Evolutionary conservation across 2,113 vertebrate genomes (phyloP).

Genomic region (Limanda limanda): DNA sequence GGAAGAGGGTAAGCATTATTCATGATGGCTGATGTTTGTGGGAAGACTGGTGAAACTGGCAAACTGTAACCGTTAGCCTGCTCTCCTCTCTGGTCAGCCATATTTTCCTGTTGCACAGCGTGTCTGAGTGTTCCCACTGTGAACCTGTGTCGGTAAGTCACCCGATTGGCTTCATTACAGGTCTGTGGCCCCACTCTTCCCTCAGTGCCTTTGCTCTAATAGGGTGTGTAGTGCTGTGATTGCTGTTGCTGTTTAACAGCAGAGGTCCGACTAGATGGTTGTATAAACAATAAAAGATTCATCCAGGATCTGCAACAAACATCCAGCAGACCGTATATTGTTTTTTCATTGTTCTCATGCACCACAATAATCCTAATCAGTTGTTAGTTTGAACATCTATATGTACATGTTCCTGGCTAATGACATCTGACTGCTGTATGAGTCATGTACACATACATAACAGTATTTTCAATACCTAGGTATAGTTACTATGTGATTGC

Average conservation of each 20-base stretch:
- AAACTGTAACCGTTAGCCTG: slow-evolving; percentile 2
- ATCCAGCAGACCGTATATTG: neutral
- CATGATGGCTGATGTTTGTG: slow-evolving; percentile 49
- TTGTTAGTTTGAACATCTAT: no score
- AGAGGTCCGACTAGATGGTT: neutral
- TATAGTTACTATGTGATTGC: no score
- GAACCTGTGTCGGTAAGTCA: slow-evolving; percentile 43
- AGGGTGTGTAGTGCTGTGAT: neutral
- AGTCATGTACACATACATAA: no score
- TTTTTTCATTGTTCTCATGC: neutral
- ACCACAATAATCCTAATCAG: no score
- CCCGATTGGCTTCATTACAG: slow-evolving; percentile 29
- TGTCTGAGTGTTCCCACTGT: slow-evolving; percentile 38
- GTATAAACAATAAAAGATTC: neutral
- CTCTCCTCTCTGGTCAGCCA: slow-evolving; percentile 35
- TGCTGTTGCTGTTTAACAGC: neutral
- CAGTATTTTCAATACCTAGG: no score
- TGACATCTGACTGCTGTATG: neutral
- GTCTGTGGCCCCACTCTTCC: neutral
- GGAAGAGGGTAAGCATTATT: slow-evolving; percentile 42
- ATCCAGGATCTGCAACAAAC: neutral
- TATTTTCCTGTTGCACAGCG: slow-evolving; percentile 55
- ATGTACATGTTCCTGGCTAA: no score
- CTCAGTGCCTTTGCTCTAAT: slow-evolving; percentile 9
- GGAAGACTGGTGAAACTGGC: slow-evolving; percentile 30